Evolutionary conservation across 2,888 invertebrate species (phyloP).

Genomic region (Eugnorisma glareosa): DNA sequence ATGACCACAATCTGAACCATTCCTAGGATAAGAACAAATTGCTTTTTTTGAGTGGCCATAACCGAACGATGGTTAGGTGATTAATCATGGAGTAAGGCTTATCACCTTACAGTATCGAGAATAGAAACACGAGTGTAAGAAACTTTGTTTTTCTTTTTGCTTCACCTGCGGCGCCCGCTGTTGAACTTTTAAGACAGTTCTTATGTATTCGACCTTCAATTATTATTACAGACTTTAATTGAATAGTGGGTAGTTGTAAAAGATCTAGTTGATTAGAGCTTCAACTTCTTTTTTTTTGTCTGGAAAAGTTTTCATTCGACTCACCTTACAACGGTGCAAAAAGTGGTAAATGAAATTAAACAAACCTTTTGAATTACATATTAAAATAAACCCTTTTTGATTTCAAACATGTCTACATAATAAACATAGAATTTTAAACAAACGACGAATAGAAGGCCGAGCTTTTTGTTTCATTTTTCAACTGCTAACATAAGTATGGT

Average conservation of each 20-base stretch:
- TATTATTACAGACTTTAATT: not conserved
- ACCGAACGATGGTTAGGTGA: constrained; percentile 68
- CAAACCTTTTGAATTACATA: not conserved
- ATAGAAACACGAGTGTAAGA: constrained; percentile 67
- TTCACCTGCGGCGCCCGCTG: constrained; percentile 59
- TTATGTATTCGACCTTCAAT: constrained; percentile 18
- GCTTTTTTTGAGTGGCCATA: constrained; percentile 68
- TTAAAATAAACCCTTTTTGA: not conserved
- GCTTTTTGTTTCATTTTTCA: not conserved
- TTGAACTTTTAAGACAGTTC: constrained; percentile 28
- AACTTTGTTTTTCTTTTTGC: constrained; percentile 49
- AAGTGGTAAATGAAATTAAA: not conserved
- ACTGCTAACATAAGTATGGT: no score
- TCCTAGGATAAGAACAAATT: constrained; percentile 76
- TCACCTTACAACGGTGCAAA: not conserved
- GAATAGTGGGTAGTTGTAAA: not conserved
- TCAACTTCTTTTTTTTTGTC: not conserved
- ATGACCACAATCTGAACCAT: constrained; percentile 61
- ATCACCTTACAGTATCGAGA: constrained; percentile 73
- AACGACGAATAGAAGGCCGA: not conserved
- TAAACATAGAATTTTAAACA: not conserved
- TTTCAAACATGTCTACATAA: not conserved
- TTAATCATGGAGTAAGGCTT: constrained; percentile 75
- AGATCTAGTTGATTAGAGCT: no score
- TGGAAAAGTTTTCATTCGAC: not conserved